phyloP scores from a whole-genome alignment of 2,888 invertebrate genomes.

The Cyaniris semiargus region DNA sequence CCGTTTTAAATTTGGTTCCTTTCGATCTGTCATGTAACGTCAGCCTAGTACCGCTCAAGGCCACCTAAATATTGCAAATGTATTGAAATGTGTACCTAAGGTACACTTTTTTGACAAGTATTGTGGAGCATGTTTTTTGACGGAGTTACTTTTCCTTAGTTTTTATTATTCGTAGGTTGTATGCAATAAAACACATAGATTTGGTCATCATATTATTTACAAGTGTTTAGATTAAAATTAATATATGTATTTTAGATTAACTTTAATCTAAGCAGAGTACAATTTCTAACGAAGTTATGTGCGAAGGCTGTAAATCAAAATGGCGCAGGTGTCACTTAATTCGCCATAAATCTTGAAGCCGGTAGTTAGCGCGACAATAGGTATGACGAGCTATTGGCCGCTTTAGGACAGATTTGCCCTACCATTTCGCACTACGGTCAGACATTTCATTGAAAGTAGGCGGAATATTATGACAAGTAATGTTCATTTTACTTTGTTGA shows the following conservation, averaged over 20 bases:
- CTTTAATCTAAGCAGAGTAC: neutral
- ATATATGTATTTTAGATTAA: neutral
- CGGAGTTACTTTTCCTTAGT: too few relatives aligned
- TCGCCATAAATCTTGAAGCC: slow-evolving; percentile 16
- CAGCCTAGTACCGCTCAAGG: too few relatives aligned
- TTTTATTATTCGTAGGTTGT: too few relatives aligned
- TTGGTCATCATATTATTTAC: too few relatives aligned
- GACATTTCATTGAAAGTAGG: slow-evolving; percentile 15
- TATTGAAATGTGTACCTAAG: too few relatives aligned
- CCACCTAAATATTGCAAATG: too few relatives aligned
- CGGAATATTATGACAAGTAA: slow-evolving; percentile 2
- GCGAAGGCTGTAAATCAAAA: neutral
- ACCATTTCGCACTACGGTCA: neutral
- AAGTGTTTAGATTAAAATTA: neutral
- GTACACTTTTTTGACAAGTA: too few relatives aligned
- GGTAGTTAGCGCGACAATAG: slow-evolving; percentile 18
- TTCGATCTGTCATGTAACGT: too few relatives aligned
- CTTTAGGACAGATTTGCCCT: slow-evolving; percentile 7
- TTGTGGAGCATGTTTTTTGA: too few relatives aligned
- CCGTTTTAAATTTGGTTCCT: too few relatives aligned
- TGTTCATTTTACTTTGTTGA: neutral
- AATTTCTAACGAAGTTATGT: slow-evolving; percentile 8
- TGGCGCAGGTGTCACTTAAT: slow-evolving; percentile 16
- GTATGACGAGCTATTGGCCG: slow-evolving; percentile 7
- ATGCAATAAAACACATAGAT: too few relatives aligned